Conservation (phyloP, 1,140 invertebrate genomes). For the Papilio helenus region DNA sequence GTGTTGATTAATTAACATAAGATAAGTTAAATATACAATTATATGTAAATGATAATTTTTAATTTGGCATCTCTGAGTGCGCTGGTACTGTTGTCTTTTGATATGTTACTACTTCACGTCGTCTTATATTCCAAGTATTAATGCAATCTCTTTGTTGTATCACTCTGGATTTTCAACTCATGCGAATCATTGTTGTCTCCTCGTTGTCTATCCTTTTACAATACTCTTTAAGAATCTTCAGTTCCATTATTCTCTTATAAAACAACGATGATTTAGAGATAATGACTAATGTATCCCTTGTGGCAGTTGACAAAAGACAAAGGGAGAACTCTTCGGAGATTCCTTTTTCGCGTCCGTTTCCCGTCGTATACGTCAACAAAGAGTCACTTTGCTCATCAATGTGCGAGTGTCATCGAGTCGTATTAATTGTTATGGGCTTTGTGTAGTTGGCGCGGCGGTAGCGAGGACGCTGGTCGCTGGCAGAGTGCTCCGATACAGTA, state of each 20-base stretch:
- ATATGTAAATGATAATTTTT: too few relatives aligned
- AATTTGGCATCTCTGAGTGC: neutral
- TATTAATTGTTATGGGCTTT: constrained; percentile 34
- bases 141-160: neutral
- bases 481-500: constrained; percentile 4
- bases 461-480: neutral
- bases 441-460: neutral
- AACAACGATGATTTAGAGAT: neutral
- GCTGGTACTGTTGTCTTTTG: too few relatives aligned
- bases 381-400: constrained; percentile 32
- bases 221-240: neutral
- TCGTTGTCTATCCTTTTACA: neutral
- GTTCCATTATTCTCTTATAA: neutral
- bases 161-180: neutral
- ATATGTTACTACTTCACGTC: neutral
- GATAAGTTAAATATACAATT: too few relatives aligned
- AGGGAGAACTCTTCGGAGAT: neutral
- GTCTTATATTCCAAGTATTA: neutral
- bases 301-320: neutral
- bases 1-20: constrained; percentile 31
- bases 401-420: constrained; percentile 36
- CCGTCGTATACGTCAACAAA: constrained; percentile 26
- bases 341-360: neutral
- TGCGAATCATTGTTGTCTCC: neutral
- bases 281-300: neutral